Evolutionary conservation across 1,140 invertebrate species (phyloP), one percentile per base, ranked within the genome.

Genomic region (Meteorus sp.): DNA sequence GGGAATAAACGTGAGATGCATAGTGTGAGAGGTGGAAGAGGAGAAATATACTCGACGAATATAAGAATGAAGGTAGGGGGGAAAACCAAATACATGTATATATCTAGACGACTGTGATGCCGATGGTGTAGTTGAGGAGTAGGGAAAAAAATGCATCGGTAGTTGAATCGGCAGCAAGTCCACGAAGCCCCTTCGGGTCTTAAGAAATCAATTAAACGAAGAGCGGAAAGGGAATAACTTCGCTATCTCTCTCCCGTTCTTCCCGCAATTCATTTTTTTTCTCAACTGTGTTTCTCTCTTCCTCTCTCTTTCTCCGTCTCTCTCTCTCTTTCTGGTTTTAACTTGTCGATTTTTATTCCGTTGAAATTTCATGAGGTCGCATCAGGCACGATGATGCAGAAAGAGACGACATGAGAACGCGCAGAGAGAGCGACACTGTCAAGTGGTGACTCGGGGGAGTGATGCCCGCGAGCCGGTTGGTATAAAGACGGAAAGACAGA

Each of bases 151-250:
- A 73, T 74, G 71, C 72, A 74, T 74, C 68, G 58, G 54, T 25
- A 59, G 33, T 59, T 51, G 47, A 19, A 60, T 60, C 56, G 60
- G 43, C 41, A 25, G 5, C 66, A 63, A 69, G 58, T 62, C 63
- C 62, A 44, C 69, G 61, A 61, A 75, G 73, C 68, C 72, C 75
- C 71, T 76, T 75, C 68, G 71, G 71, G 73, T 74, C 71, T 74
- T 77, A 76, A 77, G 74, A 77, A 77, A 77, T 76, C 74, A 77
- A 77, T 77, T 77, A 74, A 77, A 76, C 68, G 69, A 64, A 71
- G 72, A 75, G 70, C 60, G 63, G 52, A 47, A 35, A 35, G n/a
- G 33, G 3, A 35, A 8, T 35, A 35, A 8, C 33, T 3, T 27
- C 9, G 47, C 15, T 15, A 31, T 25, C 47, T 25, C 22, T 11